Percentiles rank a stretch among this genome's conserved stretches.
Evolutionary conservation across 2,888 invertebrate species (phyloP).

Genomic region (Epiblema foenella): DNA sequence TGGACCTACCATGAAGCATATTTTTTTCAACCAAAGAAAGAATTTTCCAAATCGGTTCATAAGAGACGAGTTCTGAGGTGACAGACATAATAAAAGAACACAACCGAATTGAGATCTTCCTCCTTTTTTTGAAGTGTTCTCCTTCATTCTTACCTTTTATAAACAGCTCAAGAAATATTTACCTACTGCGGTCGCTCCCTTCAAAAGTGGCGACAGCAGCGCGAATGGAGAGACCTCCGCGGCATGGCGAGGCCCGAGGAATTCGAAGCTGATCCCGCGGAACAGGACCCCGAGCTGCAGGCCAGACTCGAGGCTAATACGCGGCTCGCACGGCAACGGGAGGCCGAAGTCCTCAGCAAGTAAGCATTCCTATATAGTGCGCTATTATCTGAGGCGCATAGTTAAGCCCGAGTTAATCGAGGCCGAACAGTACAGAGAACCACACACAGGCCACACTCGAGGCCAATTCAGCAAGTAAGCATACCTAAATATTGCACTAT

Average conservation of each 20-base stretch:
- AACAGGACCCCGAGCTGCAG: constrained; percentile 5
- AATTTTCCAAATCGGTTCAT: no score
- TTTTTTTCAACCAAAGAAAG: no score
- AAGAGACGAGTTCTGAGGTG: no score
- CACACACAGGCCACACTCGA: not conserved
- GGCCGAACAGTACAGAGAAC: no score
- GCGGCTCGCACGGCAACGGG: constrained; percentile 6
- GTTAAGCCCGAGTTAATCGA: not conserved
- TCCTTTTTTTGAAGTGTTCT: no score
- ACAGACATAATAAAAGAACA: no score
- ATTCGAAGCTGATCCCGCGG: constrained; percentile 28
- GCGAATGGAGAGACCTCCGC: constrained; percentile 12
- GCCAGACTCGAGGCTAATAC: constrained; percentile 23
- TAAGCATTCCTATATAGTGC: no score
- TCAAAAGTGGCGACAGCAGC: constrained; percentile 17
- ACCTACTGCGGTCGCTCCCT: constrained; percentile 23
- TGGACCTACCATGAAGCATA: no score
- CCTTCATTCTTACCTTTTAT: not conserved
- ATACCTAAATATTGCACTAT: no score
- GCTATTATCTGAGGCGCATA: not conserved
- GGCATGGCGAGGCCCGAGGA: not conserved
- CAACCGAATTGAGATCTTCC: no score
- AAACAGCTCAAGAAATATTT: constrained; percentile 21
- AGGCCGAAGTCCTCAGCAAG: constrained; percentile 9
- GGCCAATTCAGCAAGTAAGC: no score